Evolutionary conservation across 1,140 invertebrate species (phyloP), one percentile per base, ranked within the genome.

Genomic region (Pentalonia nigronervosa): DNA sequence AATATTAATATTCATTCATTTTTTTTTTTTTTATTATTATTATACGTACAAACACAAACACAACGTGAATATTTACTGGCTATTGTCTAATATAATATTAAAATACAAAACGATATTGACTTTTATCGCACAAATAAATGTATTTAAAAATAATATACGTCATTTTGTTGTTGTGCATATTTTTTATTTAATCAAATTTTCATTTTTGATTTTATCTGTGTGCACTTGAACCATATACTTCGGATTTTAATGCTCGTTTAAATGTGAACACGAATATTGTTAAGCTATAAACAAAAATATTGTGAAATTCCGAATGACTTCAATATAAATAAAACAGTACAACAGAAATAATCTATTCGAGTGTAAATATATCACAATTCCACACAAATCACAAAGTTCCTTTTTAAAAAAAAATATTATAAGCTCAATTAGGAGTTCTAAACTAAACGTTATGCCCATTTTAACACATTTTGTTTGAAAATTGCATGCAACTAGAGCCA

Each of bases 11-110:
- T 76, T 20, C 4, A n/a, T 76, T 76, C 4, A 67, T n/a, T n/a
- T 76, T 30, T 67, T 53, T 53, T 53, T n/a, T n/a, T n/a, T n/a
- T n/a, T n/a, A n/a, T n/a, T n/a, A n/a, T n/a, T 34, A n/a, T 76
- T 76, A 14, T 76, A n/a, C 4, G 30, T n/a, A 1, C 60, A 76
- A 76, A 76, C 14, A 76, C 30, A 76, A 76, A 76, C n/a, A 76
- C n/a, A 7, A 76, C n/a, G n/a, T 76, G 60, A n/a, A 76, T 76
- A 76, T 76, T 76, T 76, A 76, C 60, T 6, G n/a, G n/a, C n/a
- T 67, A n/a, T n/a, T 76, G n/a, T 76, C 60, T 76, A 76, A 76
- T 76, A n/a, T n/a, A 76, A 76, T 76, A 76, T 76, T 76, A 34
- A 76, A 76, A 76, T 76, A 34, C n/a, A 30, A 76, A 17, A 76